Base-by-base conservation (phyloP, 37 sponge, comb jelly and placozoan genomes). In the Mnemiopsis leidyi region DNA sequence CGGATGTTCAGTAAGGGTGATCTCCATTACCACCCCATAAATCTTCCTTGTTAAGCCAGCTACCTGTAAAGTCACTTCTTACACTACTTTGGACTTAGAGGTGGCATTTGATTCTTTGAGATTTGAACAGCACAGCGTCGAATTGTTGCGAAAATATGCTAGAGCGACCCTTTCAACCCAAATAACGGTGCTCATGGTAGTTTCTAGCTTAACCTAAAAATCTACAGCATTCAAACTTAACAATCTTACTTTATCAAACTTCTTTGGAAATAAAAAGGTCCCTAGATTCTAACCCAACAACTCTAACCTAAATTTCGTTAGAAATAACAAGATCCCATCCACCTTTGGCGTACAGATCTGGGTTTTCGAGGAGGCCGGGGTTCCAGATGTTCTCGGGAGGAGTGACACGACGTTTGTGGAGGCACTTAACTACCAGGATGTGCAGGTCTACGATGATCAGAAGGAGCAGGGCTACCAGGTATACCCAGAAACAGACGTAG, bases 381-480 rank as follows among this genome's bases (percentile, higher is more conserved):
- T 85, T 85, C 90, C 90, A 85, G 30, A 85, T 85, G 61, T 85
- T 85, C 90, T 85, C 90, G 61, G 90, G 90, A 26, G 90, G 90
- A 0, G 90, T 85, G 48, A 85, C 61, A 23, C 90, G 40, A 0
- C 90, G 40, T 39, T 37, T 38, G 90, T 85, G 90, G 36, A 85
- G 40, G 24, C 90, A 85, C 61, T 85, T 85, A 26, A 85, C 48
- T 9, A 85, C 29, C 61, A 40, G 61, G 29, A 85, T 40, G 90
- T 85, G 90, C 26, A 85, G 20, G 2, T 40, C 61, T 16, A 85
- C 90, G 1, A 40, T 26, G 25, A 85, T 18, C 29, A 85, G 90
- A n/a, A 85, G 90, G 90, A 85, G 90, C 21, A 85, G 61, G 30
- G 90, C 90, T 0, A 39, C 40, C 61, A 85, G 48, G 90, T 85